Evolutionary conservation across 2,113 vertebrate species (phyloP).

Genomic region (Rhea pennata): DNA sequence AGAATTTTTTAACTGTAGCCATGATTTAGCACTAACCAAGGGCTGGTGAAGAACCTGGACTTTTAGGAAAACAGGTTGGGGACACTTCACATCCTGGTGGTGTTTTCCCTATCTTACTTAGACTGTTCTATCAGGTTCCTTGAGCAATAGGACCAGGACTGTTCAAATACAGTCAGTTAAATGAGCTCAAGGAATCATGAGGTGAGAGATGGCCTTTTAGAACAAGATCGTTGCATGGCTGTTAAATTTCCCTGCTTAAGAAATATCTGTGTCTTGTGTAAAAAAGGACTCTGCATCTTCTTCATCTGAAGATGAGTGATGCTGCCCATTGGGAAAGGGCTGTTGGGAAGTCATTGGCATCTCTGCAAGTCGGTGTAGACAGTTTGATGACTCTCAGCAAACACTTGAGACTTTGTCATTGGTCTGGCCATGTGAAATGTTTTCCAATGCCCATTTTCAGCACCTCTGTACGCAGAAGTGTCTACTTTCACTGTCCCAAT

Average conservation of each 20-base stretch:
- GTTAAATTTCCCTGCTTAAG: not conserved
- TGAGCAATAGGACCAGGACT: not conserved
- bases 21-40: not conserved
- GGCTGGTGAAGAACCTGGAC: not conserved
- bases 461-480: fast-evolving
- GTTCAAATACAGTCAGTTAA: fast-evolving
- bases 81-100: fast-evolving
- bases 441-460: fast-evolving
- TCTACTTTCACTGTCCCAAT: fast-evolving
- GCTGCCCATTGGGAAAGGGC: not conserved
- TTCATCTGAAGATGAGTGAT: not conserved
- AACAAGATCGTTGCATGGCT: not conserved
- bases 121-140: not conserved
- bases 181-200: not conserved
- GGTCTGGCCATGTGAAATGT: fast-evolving
- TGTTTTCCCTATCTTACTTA: not conserved
- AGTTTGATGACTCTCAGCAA: not conserved
- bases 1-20: not conserved
- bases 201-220: not conserved
- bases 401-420: not conserved
- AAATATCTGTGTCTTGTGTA: not conserved
- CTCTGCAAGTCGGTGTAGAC: not conserved
- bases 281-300: fast-evolving
- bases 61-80: too few species aligned
- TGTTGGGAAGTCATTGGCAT: not conserved